Base-by-base conservation (phyloP, 1,140 invertebrate genomes). In the Steinernema khuongi region DNA sequence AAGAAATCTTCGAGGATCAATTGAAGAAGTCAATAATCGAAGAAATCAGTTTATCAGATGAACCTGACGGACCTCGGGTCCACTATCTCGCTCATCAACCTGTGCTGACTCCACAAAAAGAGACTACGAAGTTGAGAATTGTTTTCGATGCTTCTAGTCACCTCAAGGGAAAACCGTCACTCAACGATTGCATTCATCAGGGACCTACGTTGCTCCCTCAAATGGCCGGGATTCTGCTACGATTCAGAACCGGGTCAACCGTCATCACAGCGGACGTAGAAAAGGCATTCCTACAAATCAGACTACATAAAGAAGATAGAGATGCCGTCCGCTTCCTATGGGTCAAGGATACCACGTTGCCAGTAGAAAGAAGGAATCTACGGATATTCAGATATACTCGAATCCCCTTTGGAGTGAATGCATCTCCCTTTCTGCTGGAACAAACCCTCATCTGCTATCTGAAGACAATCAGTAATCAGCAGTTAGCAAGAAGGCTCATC, bases 51-150 rank as follows among this genome's bases (percentile, higher is more conserved):
- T 66, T 50, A 18, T 30, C 22, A 44, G 18, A 31, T 4, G 26
- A 68, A 31, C n/a, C 31, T 4, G 31, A 67, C 2, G 75, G 75
- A 41, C 29, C 14, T 1, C 22, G 14, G 2, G 17, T 77, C 18
- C 74, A 78, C 83, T 83, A 88, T 85, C 83, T 88, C 7, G 86
- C 87, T 4, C 87, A 88, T 82, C 87, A 88, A 36, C 73, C 72
- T 0, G 85, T 88, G 0, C 17, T 80, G 7, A 80, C 73, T 18
- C 68, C 70, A 18, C 79, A 76, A 26, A 79, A 79, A 26, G 67
- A 70, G 11, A 83, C 84, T 1, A 82, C 83, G 1, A 83, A 86
- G 74, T 71, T 81, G 1, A 72, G 86, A 14, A 79, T 83, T 19
- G 86, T 87, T 1, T 86, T 86, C 68, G 85, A 87, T 72, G 83